A percentile compares a stretch with the other conserved stretches of the same genome.
phyloP scores from a whole-genome alignment of 2,888 invertebrate genomes.

The Barypeithes pellucidus region DNA sequence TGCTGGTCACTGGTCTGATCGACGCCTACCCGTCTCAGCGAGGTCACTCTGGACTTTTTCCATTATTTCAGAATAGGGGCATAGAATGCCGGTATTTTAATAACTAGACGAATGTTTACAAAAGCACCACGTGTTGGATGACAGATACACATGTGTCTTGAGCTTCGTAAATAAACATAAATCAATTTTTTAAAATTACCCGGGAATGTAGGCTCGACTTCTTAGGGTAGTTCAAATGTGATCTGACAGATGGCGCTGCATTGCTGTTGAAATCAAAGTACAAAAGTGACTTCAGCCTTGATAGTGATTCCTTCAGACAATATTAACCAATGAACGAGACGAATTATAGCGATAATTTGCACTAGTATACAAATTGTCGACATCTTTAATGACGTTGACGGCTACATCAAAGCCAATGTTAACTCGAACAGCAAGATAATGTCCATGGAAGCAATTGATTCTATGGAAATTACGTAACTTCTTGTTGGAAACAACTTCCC shows the following conservation, averaged over 20 bases:
- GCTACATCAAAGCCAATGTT: too few relatives aligned
- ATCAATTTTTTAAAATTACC: slow-evolving; percentile 9
- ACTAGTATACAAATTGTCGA: too few relatives aligned
- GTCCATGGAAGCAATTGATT: too few relatives aligned
- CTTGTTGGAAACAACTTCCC: too few relatives aligned
- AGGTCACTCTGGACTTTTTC: background rate
- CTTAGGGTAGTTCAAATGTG: background rate
- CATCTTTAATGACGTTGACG: too few relatives aligned
- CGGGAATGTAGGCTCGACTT: background rate
- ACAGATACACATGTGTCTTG: slow-evolving; percentile 54
- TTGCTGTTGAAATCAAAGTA: background rate
- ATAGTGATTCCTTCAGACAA: background rate
- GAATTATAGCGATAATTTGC: too few relatives aligned
- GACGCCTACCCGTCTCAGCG: slow-evolving; percentile 29
- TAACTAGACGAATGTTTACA: slow-evolving; percentile 15
- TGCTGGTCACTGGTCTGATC: slow-evolving; percentile 64
- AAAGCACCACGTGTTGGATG: slow-evolving; percentile 58
- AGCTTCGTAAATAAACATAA: background rate
- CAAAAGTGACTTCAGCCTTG: background rate
- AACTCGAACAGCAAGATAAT: too few relatives aligned
- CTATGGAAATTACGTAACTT: too few relatives aligned
- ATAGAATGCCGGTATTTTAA: slow-evolving; percentile 7
- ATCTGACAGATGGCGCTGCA: background rate
- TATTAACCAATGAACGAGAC: too few relatives aligned
- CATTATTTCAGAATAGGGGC: background rate